A percentile compares a stretch with the other conserved stretches of the same genome.
Conservation (phyloP, 2,888 invertebrate species). For the Lordiphosa andalusiaca region DNA sequence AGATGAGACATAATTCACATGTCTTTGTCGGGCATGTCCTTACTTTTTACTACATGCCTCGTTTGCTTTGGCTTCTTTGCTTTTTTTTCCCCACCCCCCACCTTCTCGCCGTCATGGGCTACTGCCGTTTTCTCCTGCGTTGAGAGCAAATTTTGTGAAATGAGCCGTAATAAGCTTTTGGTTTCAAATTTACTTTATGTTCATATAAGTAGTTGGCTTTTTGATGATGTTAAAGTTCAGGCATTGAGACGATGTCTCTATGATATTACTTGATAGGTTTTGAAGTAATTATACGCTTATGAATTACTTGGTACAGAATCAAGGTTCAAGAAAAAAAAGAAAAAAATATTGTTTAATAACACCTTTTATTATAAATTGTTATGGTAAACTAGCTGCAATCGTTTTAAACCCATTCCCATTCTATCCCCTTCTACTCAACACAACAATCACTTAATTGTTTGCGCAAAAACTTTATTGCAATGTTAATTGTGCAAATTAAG, state of each 20-base stretch:
- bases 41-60: constrained; percentile 36
- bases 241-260: no score
- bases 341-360: no score
- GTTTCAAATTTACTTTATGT: constrained; percentile 17
- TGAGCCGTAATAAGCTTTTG: constrained; percentile 54
- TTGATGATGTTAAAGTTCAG: constrained; percentile 5
- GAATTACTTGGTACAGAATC: no score
- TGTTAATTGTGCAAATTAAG: constrained; percentile 62
- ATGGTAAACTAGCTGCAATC: no score
- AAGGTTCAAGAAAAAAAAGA: no score
- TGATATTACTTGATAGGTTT: no score
- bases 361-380: no score
- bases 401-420: no score
- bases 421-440: no score
- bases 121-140: constrained; percentile 7
- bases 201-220: constrained; percentile 24
- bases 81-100: no score
- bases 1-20: constrained; percentile 29
- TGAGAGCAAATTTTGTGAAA: constrained; percentile 44
- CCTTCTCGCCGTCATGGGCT: constrained; percentile 7
- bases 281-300: no score
- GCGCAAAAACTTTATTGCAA: constrained; percentile 54
- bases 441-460: constrained; percentile 37
- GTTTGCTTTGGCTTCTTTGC: constrained; percentile 36
- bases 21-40: constrained; percentile 29